Evolutionary conservation across 2,888 invertebrate species (phyloP).

Genomic region (Hirtodrosophila histrioides): DNA sequence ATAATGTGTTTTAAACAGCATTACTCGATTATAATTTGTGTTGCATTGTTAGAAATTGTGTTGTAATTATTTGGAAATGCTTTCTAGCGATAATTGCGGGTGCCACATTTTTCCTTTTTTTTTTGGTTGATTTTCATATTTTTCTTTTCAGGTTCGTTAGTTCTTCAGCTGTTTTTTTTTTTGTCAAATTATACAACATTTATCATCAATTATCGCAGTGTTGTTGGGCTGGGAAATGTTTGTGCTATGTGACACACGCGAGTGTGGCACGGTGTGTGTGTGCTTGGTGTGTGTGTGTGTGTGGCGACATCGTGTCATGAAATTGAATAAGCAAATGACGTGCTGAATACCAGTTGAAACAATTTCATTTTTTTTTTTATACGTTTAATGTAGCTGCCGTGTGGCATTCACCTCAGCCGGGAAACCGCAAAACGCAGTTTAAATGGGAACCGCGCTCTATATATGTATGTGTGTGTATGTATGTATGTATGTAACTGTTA

Average conservation of each 20-base stretch:
- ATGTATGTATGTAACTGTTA: conserved; percentile 19
- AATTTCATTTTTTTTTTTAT: conserved; percentile 24
- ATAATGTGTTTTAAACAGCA: conserved; percentile 59
- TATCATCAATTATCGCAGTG: conserved; percentile 83
- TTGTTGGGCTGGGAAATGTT: conserved; percentile 66
- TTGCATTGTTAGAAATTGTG: conserved; percentile 51
- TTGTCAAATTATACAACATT: conserved; percentile 83
- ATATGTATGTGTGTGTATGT: conserved; percentile 3
- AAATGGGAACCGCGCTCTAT: conserved; percentile 47
- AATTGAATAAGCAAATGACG: conserved; percentile 82
- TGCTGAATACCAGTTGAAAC: conserved; percentile 81
- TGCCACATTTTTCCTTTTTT: conserved; percentile 50
- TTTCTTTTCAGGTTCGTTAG: conserved; percentile 39
- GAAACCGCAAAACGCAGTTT: conserved; percentile 76
- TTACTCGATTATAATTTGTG: conserved; percentile 28
- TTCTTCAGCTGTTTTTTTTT: conserved; percentile 48
- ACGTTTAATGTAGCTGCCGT: conserved; percentile 26
- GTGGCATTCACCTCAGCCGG: conserved; percentile 59
- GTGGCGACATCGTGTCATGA: conserved; percentile 75
- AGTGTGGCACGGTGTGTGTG: conserved; percentile 35
- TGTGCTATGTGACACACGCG: conserved; percentile 72
- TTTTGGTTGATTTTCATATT: conserved; percentile 23
- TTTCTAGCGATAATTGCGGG: conserved; percentile 78
- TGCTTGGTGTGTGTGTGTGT: conserved; percentile 32
- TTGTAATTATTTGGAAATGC: conserved; percentile 77